Evolutionary conservation across 2,797 vertebrate species (phyloP), one percentile per base, ranked within the genome.

Genomic region (Valencia hispanica): DNA sequence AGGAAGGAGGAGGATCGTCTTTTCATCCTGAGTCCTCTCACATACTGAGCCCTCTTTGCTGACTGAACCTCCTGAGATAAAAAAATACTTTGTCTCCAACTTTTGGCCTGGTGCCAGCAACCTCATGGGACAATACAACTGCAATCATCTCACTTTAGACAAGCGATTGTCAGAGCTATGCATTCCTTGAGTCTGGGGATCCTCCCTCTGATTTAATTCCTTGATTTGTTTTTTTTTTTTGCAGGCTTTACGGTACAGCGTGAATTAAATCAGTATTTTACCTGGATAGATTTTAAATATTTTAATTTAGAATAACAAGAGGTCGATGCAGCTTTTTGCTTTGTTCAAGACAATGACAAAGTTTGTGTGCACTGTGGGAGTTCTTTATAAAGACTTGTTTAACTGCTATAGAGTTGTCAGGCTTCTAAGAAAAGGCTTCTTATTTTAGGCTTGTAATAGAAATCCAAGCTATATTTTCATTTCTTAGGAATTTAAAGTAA

Each of bases 1-100:
- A 96, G 97, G 83, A 99, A 96, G 90, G 98, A 99, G 89, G 98
- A 99, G 85, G 98, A 99, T 68, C 95, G 96, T 11, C 97, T 99
- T 82, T 99, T 99, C 93, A 99, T 99, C 92, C 96, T 99, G 87
- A 97, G 95, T 0, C 97, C 97, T 18, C 96, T 97, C 84, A 99
- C 98, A 0, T 99, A 99, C 90, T 99, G 95, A 98, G 7, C 74
- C 75, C 74, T 74, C 5, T 65, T 75, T 39, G 61, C 51, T 1
- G 20, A 5, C 76, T 73, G 63, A 22, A 71, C 59, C 25, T 59
- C 32, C 68, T 50, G 51, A 55, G 77, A 65, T 10, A 0, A 11
- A 11, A 9, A 8, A 74, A 43, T 36, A 68, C 71, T 48, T 48
- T 34, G 47, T 36, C 59, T 69, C 63, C 22, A 20, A 43, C 2